These are phyloP conservation scores for Parapristionchus giblindavisi DNA, from an alignment of 2,888 invertebrate species.

Conservation along the genomic window DNA sequence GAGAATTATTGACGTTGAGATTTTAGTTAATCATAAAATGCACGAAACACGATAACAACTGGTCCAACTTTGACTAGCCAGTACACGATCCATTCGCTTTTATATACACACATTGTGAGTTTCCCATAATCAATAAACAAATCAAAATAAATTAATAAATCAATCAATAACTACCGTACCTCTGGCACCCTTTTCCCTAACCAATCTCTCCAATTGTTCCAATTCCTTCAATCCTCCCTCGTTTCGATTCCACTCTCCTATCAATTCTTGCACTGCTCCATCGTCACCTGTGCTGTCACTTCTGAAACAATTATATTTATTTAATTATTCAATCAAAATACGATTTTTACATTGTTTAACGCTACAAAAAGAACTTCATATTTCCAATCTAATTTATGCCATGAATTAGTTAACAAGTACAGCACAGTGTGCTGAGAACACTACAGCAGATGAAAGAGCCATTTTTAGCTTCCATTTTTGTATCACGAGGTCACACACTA, in stretches of 20 bases:
- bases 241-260: slow-evolving; percentile 56
- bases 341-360: background rate
- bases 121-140: background rate
- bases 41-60: background rate
- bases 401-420: too few relatives aligned
- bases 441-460: too few relatives aligned
- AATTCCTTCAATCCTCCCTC: slow-evolving; percentile 41
- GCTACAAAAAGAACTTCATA: too few relatives aligned
- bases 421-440: too few relatives aligned
- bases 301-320: background rate
- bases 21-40: background rate
- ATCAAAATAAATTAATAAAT: background rate
- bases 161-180: slow-evolving; percentile 1
- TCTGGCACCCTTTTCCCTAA: slow-evolving; percentile 37
- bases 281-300: slow-evolving; percentile 21
- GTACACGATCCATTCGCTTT: background rate
- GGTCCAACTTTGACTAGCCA: background rate
- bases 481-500: too few relatives aligned
- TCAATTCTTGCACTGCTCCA: slow-evolving; percentile 45
- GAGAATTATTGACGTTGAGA: background rate
- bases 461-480: too few relatives aligned
- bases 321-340: background rate
- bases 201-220: slow-evolving; percentile 25
- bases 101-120: background rate
- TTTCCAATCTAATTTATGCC: too few relatives aligned